phyloP scores from a whole-genome alignment of 1,140 invertebrate species.

The Caenorhabditis brenneri region DNA sequence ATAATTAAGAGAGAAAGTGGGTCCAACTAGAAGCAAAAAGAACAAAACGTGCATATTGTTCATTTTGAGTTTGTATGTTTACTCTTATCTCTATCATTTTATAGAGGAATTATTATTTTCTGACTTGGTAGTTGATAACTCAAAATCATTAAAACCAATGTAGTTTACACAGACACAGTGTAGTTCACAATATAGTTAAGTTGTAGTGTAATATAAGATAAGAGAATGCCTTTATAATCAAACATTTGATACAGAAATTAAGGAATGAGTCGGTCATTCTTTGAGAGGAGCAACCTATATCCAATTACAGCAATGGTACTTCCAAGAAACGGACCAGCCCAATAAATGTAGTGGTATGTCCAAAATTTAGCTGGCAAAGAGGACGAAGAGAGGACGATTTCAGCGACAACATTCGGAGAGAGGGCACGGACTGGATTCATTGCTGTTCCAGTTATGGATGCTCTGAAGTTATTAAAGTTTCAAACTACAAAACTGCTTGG shows the following conservation, averaged over 20 bases:
- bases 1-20: background rate
- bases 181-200: background rate
- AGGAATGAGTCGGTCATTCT: background rate
- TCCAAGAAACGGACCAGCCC: conserved; percentile 71
- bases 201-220: background rate
- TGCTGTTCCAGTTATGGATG: conserved; percentile 69
- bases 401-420: conserved; percentile 69
- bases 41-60: background rate
- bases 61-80: background rate
- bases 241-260: background rate
- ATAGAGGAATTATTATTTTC: background rate
- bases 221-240: background rate
- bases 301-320: conserved; percentile 61
- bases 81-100: background rate
- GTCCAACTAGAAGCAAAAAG: background rate
- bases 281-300: background rate
- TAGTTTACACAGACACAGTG: background rate
- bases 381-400: conserved; percentile 5
- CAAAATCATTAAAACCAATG: background rate
- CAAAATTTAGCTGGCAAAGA: conserved; percentile 53
- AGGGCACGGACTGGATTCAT: conserved; percentile 73
- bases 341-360: conserved; percentile 72
- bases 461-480: conserved; percentile 50
- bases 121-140: background rate
- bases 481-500: too few species aligned